phyloP scores from a whole-genome alignment of 2,888 invertebrate species.

The Heteromurus nitidus region DNA sequence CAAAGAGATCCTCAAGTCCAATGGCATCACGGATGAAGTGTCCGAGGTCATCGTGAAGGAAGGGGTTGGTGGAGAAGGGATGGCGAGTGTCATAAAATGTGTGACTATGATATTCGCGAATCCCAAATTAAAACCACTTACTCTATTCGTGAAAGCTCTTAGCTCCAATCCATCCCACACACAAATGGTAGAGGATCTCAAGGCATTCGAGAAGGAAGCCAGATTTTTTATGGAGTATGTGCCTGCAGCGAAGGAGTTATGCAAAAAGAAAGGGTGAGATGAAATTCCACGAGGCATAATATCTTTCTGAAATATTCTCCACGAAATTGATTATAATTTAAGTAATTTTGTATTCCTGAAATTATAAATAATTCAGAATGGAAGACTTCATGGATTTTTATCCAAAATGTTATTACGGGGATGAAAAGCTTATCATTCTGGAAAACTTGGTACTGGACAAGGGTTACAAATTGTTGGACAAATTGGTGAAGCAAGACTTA shows the following conservation, averaged over 20 bases:
- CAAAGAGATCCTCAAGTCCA: conserved; percentile 1
- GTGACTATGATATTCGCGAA: conserved; percentile 36
- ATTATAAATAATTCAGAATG: background rate
- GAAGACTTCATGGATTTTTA: conserved; percentile 41
- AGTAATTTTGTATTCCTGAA: background rate
- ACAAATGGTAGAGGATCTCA: conserved; percentile 26
- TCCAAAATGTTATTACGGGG: conserved; percentile 61
- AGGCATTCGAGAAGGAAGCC: conserved; percentile 53
- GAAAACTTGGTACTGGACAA: conserved; percentile 28
- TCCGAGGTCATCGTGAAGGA: conserved; percentile 37
- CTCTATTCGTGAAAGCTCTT: conserved; percentile 44
- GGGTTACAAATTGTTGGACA: conserved; percentile 24
- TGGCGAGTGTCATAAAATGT: conserved; percentile 14
- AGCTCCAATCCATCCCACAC: background rate
- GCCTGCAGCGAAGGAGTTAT: conserved; percentile 40
- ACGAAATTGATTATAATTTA: background rate
- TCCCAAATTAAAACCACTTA: conserved; percentile 17
- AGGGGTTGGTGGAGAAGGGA: conserved; percentile 37
- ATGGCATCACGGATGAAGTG: conserved; percentile 41
- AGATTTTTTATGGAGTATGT: conserved; percentile 32
- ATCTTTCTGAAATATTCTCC: background rate
- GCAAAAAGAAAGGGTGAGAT: conserved; percentile 53
- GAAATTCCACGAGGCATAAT: too few species aligned
- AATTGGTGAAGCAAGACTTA: conserved; percentile 17
- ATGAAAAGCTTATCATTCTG: conserved; percentile 41